These are phyloP conservation scores for Brienomyrus longianalis DNA, from an alignment of 2,113 vertebrate species.

Conservation along the genomic window DNA sequence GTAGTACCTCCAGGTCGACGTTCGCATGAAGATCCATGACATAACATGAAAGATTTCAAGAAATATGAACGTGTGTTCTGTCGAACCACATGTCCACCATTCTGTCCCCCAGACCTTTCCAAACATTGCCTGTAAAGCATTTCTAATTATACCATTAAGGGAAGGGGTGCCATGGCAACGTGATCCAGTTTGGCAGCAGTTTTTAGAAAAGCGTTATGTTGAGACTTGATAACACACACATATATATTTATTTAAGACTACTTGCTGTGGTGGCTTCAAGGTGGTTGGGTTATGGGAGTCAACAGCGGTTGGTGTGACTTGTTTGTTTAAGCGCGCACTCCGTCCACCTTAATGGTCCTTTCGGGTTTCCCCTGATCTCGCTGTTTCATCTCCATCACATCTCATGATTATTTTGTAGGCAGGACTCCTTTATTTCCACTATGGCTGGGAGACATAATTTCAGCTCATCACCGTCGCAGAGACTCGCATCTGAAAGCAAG, in stretches of 20 bases:
- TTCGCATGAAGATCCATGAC: not conserved
- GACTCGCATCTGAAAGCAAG: constrained; percentile 18
- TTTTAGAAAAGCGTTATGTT: constrained; percentile 9
- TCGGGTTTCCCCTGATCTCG: not conserved
- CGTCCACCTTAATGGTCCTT: not conserved
- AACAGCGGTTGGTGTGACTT: not conserved
- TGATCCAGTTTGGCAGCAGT: not conserved
- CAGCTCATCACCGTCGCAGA: not conserved
- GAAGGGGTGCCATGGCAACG: not conserved
- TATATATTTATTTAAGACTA: constrained; percentile 21
- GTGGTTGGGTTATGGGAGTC: not conserved
- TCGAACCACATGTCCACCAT: not conserved
- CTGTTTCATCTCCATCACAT: not conserved
- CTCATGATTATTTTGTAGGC: not conserved
- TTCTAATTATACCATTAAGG: not conserved
- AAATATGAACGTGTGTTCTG: not conserved
- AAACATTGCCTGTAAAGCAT: not conserved
- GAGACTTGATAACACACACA: constrained; percentile 14
- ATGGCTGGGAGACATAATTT: not conserved
- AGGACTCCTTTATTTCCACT: not conserved
- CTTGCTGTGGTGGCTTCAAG: constrained; percentile 11
- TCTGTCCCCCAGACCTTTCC: not conserved
- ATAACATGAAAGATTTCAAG: not conserved
- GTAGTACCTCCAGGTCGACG: not conserved
- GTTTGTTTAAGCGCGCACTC: not conserved